Conservation (phyloP, 2,888 invertebrate genomes). For the Hirtodrosophila alboralis region DNA sequence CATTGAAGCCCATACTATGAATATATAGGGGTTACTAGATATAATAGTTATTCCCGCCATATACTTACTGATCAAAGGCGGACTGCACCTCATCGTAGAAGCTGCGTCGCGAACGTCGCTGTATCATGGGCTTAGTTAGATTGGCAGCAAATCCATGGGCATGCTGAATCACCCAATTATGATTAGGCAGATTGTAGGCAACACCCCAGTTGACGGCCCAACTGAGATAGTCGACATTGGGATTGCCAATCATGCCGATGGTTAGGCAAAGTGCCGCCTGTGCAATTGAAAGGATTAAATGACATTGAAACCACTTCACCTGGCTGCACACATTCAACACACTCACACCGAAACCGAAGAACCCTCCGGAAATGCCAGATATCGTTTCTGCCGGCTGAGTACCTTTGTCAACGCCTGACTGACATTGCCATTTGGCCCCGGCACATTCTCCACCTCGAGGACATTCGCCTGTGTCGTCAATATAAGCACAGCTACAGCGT, state of each 20-base stretch:
- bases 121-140: conserved; percentile 62
- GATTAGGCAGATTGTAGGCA: conserved; percentile 87
- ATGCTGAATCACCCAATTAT: conserved; percentile 85
- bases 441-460: not conserved
- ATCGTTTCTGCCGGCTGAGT: conserved; percentile 83
- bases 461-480: conserved; percentile 9
- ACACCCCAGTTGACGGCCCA: conserved; percentile 90
- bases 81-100: conserved; percentile 89
- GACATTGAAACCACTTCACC: conserved; percentile 1
- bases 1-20: conserved; percentile 91
- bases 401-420: conserved; percentile 39
- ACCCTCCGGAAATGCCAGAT: conserved; percentile 86
- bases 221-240: conserved; percentile 86
- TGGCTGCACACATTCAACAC: not conserved
- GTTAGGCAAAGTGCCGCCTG: conserved; percentile 87
- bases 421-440: conserved; percentile 25
- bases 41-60: not conserved
- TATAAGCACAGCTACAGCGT: conserved; percentile 14
- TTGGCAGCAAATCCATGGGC: conserved; percentile 75
- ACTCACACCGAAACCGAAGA: conserved; percentile 85
- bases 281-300: conserved; percentile 7
- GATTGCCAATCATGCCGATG: conserved; percentile 86
- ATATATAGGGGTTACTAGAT: not conserved
- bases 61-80: conserved; percentile 88
- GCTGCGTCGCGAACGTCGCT: conserved; percentile 87